Conservation (phyloP, 1,140 invertebrate species). For the Lasaia peninsularis region DNA sequence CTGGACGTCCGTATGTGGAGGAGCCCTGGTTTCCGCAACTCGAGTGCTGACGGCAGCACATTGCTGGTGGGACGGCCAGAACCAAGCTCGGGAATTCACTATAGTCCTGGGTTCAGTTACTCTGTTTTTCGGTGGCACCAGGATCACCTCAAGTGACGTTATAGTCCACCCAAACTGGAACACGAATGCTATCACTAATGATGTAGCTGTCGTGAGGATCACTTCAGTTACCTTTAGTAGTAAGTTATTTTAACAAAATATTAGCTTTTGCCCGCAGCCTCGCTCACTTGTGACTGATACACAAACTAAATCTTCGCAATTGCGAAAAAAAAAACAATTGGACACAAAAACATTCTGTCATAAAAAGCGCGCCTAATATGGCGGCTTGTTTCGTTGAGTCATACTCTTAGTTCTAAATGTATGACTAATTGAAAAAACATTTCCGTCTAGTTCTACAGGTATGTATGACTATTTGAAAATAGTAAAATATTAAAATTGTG, state of each 20-base stretch:
- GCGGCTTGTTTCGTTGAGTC: too few relatives aligned
- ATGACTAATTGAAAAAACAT: too few relatives aligned
- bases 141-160: constrained; percentile 44
- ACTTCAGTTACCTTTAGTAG: constrained; percentile 41
- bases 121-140: constrained; percentile 54
- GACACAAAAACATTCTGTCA: too few relatives aligned
- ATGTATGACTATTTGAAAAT: too few relatives aligned
- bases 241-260: constrained; percentile 30
- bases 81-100: constrained; percentile 42
- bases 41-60: constrained; percentile 79
- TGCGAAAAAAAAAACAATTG: neutral
- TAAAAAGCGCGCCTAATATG: too few relatives aligned
- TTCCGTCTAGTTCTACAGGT: too few relatives aligned
- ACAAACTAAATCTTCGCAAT: too few relatives aligned
- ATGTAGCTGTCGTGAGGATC: constrained; percentile 75
- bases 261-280: neutral
- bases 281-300: too few relatives aligned
- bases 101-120: constrained; percentile 54
- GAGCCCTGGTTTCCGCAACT: constrained; percentile 72
- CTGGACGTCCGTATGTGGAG: constrained; percentile 69
- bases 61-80: constrained; percentile 66
- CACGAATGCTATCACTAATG: constrained; percentile 55
- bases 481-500: too few relatives aligned
- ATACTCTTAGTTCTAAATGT: too few relatives aligned
- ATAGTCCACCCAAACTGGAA: constrained; percentile 68